Evolutionary conservation across 1,140 invertebrate species (phyloP).

Genomic region (Drosophila orena): DNA sequence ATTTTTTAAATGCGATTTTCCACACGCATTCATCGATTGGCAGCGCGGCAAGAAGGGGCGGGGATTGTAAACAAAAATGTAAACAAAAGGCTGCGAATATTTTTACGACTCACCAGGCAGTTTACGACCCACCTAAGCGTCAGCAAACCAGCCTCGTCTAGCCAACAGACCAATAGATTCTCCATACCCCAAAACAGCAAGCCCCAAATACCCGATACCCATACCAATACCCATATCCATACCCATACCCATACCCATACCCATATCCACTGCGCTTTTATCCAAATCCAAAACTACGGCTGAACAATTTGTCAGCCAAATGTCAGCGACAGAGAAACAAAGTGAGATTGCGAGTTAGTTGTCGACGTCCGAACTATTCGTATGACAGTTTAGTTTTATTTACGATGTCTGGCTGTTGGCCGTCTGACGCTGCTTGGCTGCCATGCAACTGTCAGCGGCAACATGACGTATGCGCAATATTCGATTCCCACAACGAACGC

Average conservation of each 20-base stretch:
- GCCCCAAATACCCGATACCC: neutral
- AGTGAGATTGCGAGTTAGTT: constrained; percentile 53
- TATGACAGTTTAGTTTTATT: constrained; percentile 56
- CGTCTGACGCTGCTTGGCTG: constrained; percentile 20
- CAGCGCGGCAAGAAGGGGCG: constrained; percentile 2
- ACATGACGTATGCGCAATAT: constrained; percentile 60
- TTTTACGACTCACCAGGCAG: constrained; percentile 62
- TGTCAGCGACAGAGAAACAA: constrained; percentile 42
- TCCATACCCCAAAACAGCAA: neutral
- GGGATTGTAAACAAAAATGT: constrained; percentile 68
- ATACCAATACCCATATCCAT: too few species aligned
- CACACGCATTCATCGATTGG: constrained; percentile 15
- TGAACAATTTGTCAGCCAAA: constrained; percentile 46
- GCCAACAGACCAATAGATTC: constrained; percentile 24
- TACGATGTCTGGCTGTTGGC: constrained; percentile 41
- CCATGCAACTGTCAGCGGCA: constrained; percentile 57
- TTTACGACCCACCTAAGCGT: constrained; percentile 50
- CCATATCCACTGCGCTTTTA: neutral
- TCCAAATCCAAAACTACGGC: constrained; percentile 19
- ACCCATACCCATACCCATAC: neutral
- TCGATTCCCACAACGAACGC: constrained; percentile 8
- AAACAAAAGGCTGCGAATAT: constrained; percentile 70
- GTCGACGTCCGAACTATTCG: constrained; percentile 48
- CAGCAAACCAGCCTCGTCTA: constrained; percentile 23
- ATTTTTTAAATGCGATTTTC: constrained; percentile 70